Conservation (phyloP, 2,888 invertebrate genomes). For the Philhelius pedissequus region DNA sequence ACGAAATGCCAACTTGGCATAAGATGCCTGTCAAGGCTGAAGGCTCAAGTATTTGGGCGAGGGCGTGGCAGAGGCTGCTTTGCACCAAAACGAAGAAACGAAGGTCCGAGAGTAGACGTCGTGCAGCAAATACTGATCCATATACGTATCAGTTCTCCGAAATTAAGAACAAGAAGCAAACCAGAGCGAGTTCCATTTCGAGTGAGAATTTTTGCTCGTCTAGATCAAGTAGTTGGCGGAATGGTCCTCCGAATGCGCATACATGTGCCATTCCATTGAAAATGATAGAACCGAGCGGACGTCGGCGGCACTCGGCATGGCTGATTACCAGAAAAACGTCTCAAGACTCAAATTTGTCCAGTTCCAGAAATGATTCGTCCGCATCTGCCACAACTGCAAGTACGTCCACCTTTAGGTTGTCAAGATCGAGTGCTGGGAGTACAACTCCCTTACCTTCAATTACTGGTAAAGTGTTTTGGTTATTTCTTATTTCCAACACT, state of each 20-base stretch:
- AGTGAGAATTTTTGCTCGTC: conserved; percentile 95
- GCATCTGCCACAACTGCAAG: conserved; percentile 94
- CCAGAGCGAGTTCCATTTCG: conserved; percentile 89
- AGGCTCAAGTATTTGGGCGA: conserved; percentile 72
- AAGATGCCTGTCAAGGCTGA: conserved; percentile 73
- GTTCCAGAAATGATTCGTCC: conserved; percentile 94
- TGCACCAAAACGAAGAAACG: conserved; percentile 71
- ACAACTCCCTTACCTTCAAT: conserved; percentile 79
- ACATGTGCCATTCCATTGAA: conserved; percentile 88
- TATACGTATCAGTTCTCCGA: conserved; percentile 88
- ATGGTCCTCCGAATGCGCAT: conserved; percentile 82
- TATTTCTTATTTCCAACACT: not conserved
- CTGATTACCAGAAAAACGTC: conserved; percentile 94
- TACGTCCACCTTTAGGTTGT: conserved; percentile 93
- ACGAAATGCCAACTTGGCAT: conserved; percentile 77
- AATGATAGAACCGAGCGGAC: conserved; percentile 83
- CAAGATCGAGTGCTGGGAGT: conserved; percentile 87
- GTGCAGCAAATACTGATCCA: conserved; percentile 82
- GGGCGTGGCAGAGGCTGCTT: conserved; percentile 79
- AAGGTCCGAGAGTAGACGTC: conserved; percentile 75
- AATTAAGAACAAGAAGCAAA: conserved; percentile 85
- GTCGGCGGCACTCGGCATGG: conserved; percentile 92
- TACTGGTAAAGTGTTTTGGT: conserved; percentile 73
- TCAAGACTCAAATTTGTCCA: conserved; percentile 94
- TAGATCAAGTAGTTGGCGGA: conserved; percentile 92